phyloP scores from a whole-genome alignment of 2,113 vertebrate genomes.

The Mionectes macconnelli region DNA sequence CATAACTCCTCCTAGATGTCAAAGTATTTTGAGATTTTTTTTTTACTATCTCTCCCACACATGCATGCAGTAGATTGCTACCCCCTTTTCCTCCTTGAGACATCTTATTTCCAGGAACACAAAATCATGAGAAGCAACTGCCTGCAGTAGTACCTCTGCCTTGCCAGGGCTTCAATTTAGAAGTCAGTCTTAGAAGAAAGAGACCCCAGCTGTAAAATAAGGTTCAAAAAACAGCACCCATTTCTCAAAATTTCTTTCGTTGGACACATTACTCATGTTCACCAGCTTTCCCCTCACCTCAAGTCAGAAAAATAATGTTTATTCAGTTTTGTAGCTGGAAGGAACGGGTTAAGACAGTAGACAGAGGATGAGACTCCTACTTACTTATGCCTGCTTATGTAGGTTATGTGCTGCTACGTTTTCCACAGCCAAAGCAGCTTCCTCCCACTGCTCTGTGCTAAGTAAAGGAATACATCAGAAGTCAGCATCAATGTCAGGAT shows the following conservation, averaged over 20 bases:
- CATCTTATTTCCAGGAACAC: not conserved
- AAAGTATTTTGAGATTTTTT: not conserved
- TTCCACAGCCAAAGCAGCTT: not conserved
- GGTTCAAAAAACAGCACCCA: not conserved
- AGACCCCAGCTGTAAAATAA: not conserved
- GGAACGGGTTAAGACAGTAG: not conserved
- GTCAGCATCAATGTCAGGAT: not conserved
- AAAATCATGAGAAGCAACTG: not conserved
- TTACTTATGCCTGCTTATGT: too few species aligned
- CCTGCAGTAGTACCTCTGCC: not conserved
- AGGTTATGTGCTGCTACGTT: accelerated
- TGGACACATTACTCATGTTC: accelerated
- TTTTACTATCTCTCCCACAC: not conserved
- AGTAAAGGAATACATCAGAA: not conserved
- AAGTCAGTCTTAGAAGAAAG: not conserved
- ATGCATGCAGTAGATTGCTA: not conserved
- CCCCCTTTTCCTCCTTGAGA: not conserved
- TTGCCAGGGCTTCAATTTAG: not conserved
- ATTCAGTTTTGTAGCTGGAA: not conserved
- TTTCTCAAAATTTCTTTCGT: not conserved
- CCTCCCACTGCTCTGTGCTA: not conserved
- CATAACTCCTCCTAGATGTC: not conserved
- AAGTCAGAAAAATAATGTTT: not conserved
- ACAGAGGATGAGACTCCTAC: not conserved
- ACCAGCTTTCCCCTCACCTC: not conserved